These are phyloP conservation scores for Epiperipatus broadwayi DNA, from an alignment of 2,888 invertebrate species.

Conservation along the genomic window DNA sequence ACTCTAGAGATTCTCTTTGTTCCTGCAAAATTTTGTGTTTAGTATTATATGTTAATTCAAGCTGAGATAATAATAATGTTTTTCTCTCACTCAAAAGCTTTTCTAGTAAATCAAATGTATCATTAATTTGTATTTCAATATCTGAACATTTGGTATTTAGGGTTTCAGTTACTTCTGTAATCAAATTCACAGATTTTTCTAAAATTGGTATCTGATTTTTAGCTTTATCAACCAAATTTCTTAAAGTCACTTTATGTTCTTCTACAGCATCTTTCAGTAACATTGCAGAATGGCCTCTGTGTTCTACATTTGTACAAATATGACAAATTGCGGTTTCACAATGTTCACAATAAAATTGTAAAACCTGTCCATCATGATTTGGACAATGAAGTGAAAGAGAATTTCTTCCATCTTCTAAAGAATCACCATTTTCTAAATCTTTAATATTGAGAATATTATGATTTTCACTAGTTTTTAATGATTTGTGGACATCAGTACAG, in stretches of 20 bases:
- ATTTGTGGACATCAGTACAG: too few species aligned
- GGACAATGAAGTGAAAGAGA: slow-evolving; percentile 16
- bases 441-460: too few species aligned
- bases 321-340: slow-evolving; percentile 35
- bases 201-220: slow-evolving; percentile 26
- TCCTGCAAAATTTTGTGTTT: slow-evolving; percentile 26
- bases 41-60: slow-evolving; percentile 23
- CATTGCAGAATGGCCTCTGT: slow-evolving; percentile 30
- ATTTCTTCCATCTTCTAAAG: slow-evolving; percentile 1
- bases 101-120: slow-evolving; percentile 25
- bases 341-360: slow-evolving; percentile 31
- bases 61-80: slow-evolving; percentile 23
- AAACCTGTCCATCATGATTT: slow-evolving; percentile 19
- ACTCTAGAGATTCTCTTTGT: slow-evolving; percentile 27
- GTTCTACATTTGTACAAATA: slow-evolving; percentile 32
- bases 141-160: slow-evolving; percentile 20
- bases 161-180: slow-evolving; percentile 21
- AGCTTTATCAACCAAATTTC: too few species aligned
- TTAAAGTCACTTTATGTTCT: slow-evolving; percentile 30
- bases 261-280: slow-evolving; percentile 30
- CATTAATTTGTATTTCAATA: slow-evolving; percentile 23
- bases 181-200: slow-evolving; percentile 23
- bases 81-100: slow-evolving; percentile 25
- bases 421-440: too few species aligned
- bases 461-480: too few species aligned